Evolutionary conservation across 2,888 invertebrate species (phyloP), one percentile per base, ranked within the genome.

Genomic region (Drosophila anomalipes): DNA sequence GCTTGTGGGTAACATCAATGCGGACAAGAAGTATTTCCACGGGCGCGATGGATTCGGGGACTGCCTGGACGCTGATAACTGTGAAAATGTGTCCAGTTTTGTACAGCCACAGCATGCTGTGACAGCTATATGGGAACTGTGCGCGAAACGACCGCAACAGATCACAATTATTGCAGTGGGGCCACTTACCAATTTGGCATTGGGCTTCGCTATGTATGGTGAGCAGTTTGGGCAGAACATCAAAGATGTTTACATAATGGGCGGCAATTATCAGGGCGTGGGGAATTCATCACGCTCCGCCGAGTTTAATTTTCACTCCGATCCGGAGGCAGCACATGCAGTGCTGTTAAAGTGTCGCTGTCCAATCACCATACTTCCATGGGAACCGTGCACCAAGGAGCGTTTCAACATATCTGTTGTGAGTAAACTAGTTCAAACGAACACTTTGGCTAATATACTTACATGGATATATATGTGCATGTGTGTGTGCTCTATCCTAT

Each of bases 151-250:
- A 93, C 91, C 94, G 92, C 95, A 94, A 67, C 92, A 96, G 86
- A 93, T 96, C 30, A 94, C 95, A 0, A 88, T 97, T 14, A 94
- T 96, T 10, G 95, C 96, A 44, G 91, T 97, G 32, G 97, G 96
- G 0, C 95, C 98, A 0, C 92, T 98, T 33, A 97, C 97, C 0
- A 98, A 97, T 87, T 93, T 97, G 53, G 98, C 97, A 0, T 88
- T 97, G 70, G 95, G 97, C 1, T 94, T 96, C 4, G 95, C 95
- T 85, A 91, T 97, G 84, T 96, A 96, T 82, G 95, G 96, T 0
- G 59, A 76, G 26, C 91, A 94, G 6, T 96, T 97, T 89, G 92
- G 95, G 0, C 87, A 94, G 28, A 94, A 95, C 74, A 92, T 97
- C 0, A 95, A 95, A 73, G 95, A 96, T 52, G 93, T 97, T 41